Base-by-base conservation (phyloP, 23 tunicate genomes). In the Halocynthia roretzi region DNA sequence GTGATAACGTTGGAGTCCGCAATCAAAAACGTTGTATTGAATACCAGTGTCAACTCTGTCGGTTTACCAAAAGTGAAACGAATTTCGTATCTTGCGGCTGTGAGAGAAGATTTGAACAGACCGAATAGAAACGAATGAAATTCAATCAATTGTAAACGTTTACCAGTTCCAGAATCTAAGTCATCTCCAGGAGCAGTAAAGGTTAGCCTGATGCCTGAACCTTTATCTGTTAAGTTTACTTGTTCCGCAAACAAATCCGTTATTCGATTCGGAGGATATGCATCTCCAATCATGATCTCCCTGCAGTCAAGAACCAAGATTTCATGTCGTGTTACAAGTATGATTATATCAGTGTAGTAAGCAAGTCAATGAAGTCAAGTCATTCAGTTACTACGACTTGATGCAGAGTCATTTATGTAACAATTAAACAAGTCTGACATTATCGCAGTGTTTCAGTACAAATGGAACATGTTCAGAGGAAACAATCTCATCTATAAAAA, bases 171-270 rank as follows among this genome's bases (percentile, higher is more conserved):
- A 23, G 23, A 9, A 54, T 86, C 91, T 49, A 68, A 80, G 54
- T 86, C 81, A 66, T 80, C 80, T 10, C 91, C 91, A 8, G 91
- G 91, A 5, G 91, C 80, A 15, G 91, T 71, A 73, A 86, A 86
- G 6, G 84, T 80, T 17, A 86, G 66, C 7, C 58, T 48, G 40
- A 86, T 54, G n/a, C 85, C 91, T 50, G 73, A 53, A 44, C 52
- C 51, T 0, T 10, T 44, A 52, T 80, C 91, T 10, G 17, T 52
- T 31, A 31, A 31, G 44, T 31, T 31, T 57, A 70, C 76, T 77
- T 87, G 93, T 52, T 68, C 71, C 0, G 57, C 82, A 54, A 23
- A 6, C 69, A 87, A 64, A 61, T 87, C 86, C 72, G 82, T 82
- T n/a, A 87, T 81, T 82, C 72, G 62, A 21, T 80, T 77, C 31